Conservation (phyloP, 2,888 invertebrate species). For the Timandra comae region DNA sequence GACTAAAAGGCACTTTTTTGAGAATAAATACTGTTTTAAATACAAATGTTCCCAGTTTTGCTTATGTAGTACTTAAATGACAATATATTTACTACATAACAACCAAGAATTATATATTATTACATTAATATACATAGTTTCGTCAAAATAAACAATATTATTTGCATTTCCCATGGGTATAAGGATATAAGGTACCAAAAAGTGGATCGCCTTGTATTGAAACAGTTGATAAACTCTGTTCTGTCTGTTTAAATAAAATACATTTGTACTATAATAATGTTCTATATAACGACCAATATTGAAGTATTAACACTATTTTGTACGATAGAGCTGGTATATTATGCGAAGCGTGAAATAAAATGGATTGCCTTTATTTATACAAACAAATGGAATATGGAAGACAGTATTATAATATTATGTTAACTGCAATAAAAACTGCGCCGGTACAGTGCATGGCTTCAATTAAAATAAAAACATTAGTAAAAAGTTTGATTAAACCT, state of each 20-base stretch:
- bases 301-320: conserved; percentile 17
- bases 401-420: conserved; percentile 14
- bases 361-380: conserved; percentile 7
- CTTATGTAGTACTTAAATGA: conserved; percentile 1
- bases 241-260: conserved; percentile 11
- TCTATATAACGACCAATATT: conserved; percentile 1
- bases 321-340: conserved; percentile 22
- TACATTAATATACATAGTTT: neutral
- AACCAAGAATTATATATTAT: conserved; percentile 4
- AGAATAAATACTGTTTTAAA: conserved; percentile 38
- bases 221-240: conserved; percentile 1
- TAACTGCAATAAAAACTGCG: conserved; percentile 2
- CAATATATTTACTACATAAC: conserved; percentile 5
- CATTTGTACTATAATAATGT: conserved; percentile 12
- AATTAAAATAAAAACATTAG: neutral
- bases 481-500: conserved; percentile 4
- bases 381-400: conserved; percentile 17
- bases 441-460: too few species aligned
- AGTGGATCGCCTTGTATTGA: conserved; percentile 10
- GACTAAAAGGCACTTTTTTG: conserved; percentile 67
- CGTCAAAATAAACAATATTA: neutral
- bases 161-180: conserved; percentile 3
- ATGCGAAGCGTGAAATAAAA: conserved; percentile 11
- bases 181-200: conserved; percentile 21
- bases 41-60: conserved; percentile 4